A percentile compares a stretch with the other conserved stretches of the same genome.
These are phyloP conservation scores for Frankliniella intonsa DNA, from an alignment of 2,888 invertebrate species.

Conservation along the genomic window DNA sequence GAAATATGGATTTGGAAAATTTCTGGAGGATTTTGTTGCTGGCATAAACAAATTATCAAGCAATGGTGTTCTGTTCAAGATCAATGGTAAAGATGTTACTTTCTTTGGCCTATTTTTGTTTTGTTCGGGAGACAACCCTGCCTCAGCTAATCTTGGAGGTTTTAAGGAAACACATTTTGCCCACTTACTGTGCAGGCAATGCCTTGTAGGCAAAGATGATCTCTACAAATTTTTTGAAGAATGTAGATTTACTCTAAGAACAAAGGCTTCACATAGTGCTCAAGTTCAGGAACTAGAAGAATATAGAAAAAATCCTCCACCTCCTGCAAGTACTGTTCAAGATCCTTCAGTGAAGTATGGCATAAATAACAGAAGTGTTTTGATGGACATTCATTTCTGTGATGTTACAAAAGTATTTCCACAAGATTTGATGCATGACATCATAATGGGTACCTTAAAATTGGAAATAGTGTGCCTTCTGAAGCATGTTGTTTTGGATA, in stretches of 20 bases:
- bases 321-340: background rate
- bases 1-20: background rate
- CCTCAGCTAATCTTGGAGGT: background rate
- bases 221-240: background rate
- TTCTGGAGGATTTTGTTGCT: background rate
- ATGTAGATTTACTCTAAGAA: background rate
- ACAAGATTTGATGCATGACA: background rate
- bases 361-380: background rate
- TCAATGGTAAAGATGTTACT: background rate
- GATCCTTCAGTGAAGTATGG: background rate
- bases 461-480: background rate
- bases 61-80: background rate
- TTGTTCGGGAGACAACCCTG: background rate
- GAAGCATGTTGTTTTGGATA: background rate
- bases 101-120: background rate
- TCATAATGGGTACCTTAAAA: background rate
- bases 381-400: background rate
- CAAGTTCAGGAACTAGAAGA: background rate
- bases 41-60: background rate
- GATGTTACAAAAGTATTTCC: background rate
- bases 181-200: background rate
- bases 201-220: background rate
- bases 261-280: background rate
- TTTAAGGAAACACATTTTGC: constrained; percentile 8
- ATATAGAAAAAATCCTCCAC: background rate